Percentiles rank a stretch among this genome's conserved stretches.
Conservation (phyloP, 1,140 invertebrate genomes). For the Nasonia giraulti region DNA sequence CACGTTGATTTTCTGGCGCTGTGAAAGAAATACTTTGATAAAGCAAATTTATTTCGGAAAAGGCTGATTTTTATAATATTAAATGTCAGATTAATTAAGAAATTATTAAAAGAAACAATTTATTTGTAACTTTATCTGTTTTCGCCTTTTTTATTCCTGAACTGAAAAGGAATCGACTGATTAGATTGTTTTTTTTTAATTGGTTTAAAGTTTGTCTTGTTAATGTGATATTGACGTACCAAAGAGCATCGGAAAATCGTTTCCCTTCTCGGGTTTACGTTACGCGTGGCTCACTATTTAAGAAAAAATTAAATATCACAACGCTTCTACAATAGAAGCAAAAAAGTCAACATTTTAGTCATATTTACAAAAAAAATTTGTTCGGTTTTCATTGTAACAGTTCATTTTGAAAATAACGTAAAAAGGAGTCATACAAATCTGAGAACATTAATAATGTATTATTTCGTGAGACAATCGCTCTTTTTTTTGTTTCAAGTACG, state of each 20-base stretch:
- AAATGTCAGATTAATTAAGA: slow-evolving; percentile 66
- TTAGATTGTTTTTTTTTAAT: slow-evolving; percentile 69
- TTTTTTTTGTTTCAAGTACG: slow-evolving; percentile 43
- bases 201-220: slow-evolving; percentile 70
- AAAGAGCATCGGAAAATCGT: slow-evolving; percentile 73
- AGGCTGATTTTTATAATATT: slow-evolving; percentile 73
- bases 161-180: slow-evolving; percentile 67
- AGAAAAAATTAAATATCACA: slow-evolving; percentile 41
- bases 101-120: slow-evolving; percentile 59
- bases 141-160: slow-evolving; percentile 62
- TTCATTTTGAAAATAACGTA: slow-evolving; percentile 7
- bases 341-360: slow-evolving; percentile 40
- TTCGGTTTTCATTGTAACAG: slow-evolving; percentile 33
- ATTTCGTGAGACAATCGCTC: slow-evolving; percentile 58
- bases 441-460: slow-evolving; percentile 59
- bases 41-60: slow-evolving; percentile 69
- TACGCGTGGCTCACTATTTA: slow-evolving; percentile 49
- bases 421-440: slow-evolving; percentile 49
- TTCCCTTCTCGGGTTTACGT: slow-evolving; percentile 57
- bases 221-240: slow-evolving; percentile 74
- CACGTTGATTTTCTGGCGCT: slow-evolving; percentile 69
- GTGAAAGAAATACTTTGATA: slow-evolving; percentile 70
- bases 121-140: slow-evolving; percentile 63
- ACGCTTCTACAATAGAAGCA: slow-evolving; percentile 37
- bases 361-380: slow-evolving; percentile 43